These are phyloP conservation scores for Tipula helvola DNA, from an alignment of 2,888 invertebrate genomes.

Conservation along the genomic window DNA sequence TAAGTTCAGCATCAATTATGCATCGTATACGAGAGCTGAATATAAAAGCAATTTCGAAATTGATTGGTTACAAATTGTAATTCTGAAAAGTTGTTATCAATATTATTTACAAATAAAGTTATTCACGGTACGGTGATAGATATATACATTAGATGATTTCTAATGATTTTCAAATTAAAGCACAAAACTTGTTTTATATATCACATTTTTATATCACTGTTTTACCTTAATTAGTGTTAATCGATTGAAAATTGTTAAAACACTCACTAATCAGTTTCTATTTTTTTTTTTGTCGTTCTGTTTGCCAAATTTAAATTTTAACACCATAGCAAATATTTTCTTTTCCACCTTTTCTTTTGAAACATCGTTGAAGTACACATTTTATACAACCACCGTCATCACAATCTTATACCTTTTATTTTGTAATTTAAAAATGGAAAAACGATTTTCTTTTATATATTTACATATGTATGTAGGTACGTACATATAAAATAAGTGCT, in stretches of 20 bases:
- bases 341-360: neutral
- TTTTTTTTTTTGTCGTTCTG: neutral
- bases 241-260: neutral
- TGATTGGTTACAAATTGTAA: neutral
- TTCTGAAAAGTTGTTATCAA: neutral
- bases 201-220: neutral
- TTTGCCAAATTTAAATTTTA: neutral
- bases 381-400: neutral
- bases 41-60: neutral
- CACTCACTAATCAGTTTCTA: neutral
- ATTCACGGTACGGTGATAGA: neutral
- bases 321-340: neutral
- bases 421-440: neutral
- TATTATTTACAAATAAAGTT: neutral
- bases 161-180: too few relatives aligned
- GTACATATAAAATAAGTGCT: neutral
- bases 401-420: neutral
- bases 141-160: neutral
- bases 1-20: too few relatives aligned
- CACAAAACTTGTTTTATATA: neutral
- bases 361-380: neutral
- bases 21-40: too few relatives aligned
- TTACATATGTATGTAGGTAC: neutral
- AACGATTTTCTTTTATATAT: neutral
- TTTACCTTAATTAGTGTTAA: neutral